Percentiles rank a stretch among this genome's conserved stretches.
Conservation (phyloP, 2,888 invertebrate genomes). For the Lepidocyrtoides sp. region DNA sequence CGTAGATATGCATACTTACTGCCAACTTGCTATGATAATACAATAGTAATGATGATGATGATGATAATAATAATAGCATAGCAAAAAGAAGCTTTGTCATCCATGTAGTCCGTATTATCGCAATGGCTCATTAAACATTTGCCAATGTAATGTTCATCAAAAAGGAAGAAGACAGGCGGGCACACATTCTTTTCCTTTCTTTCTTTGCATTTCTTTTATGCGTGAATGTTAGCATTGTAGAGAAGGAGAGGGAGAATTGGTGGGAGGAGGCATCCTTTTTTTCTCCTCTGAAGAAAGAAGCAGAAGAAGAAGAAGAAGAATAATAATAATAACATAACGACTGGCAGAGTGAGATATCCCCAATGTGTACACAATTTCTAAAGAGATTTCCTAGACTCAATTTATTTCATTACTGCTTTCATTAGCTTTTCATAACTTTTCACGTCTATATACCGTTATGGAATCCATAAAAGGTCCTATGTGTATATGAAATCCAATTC, state of each 20-base stretch:
- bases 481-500: slow-evolving; percentile 68
- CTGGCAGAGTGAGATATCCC: slow-evolving; percentile 75
- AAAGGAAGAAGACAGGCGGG: slow-evolving; percentile 15
- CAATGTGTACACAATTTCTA: slow-evolving; percentile 74
- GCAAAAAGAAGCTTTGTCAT: slow-evolving; percentile 32
- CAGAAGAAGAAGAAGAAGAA: slow-evolving; percentile 21
- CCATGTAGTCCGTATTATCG: slow-evolving; percentile 64
- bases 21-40: neutral
- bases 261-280: slow-evolving; percentile 34
- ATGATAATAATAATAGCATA: neutral
- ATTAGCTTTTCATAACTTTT: slow-evolving; percentile 78
- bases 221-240: neutral
- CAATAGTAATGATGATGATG: neutral
- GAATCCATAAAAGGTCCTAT: slow-evolving; percentile 73
- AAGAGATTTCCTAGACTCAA: slow-evolving; percentile 76
- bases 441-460: slow-evolving; percentile 28
- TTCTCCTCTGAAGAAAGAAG: slow-evolving; percentile 39
- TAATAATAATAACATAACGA: slow-evolving; percentile 62
- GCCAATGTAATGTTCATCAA: slow-evolving; percentile 73
- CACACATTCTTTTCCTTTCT: slow-evolving; percentile 12
- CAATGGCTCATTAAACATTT: slow-evolving; percentile 81
- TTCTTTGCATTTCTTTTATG: slow-evolving; percentile 39
- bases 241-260: neutral
- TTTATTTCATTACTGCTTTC: slow-evolving; percentile 80
- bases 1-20: neutral